Evolutionary conservation across 2,888 invertebrate genomes (phyloP), one percentile per base, ranked within the genome.

Genomic region (Sphaerophoria taeniata): DNA sequence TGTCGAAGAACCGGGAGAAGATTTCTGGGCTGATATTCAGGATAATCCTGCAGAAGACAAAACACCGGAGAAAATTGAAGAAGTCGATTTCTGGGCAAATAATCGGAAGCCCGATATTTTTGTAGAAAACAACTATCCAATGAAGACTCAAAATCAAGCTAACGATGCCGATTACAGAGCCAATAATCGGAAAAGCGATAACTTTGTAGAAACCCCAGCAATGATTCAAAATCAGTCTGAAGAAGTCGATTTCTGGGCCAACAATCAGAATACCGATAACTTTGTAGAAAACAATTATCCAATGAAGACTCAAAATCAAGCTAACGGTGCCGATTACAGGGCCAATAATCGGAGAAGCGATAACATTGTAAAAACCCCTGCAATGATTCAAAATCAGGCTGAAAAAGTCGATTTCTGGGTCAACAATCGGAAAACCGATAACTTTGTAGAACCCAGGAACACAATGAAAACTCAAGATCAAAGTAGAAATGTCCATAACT

Each of bases 11-110:
- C 55, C 34, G 12, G 6, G 36, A 2, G 89, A 88, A 6, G 89
- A 89, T 36, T 90, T 90, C 53, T 90, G 90, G 89, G 89, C 89
- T 0, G 83, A 88, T 3, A 43, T 12, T 9, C 6, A 43, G 12
- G 12, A 43, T 43, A 9, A 12, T 43, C 0, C 2, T 43, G 43
- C 3, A 11, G 39, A 43, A 43, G 43, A 43, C 9, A 43, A 3
- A 0, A 43, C 43, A 43, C 7, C 6, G 12, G 43, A 6, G 12
- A 4, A 9, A 43, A 9, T 12, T 43, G 43, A 43, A 43, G 43
- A 43, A 43, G 12, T 43, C 12, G 43, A 43, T 43, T 43, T 43
- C 9, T 43, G 43, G 43, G 43, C 43, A 6, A 43, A 43, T 3
- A 43, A 43, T 43, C 3, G 3, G 43, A 43, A 43, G 43, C 6